Conservation (phyloP, 2,113 vertebrate species). For the Oncorhynchus tshawytscha region DNA sequence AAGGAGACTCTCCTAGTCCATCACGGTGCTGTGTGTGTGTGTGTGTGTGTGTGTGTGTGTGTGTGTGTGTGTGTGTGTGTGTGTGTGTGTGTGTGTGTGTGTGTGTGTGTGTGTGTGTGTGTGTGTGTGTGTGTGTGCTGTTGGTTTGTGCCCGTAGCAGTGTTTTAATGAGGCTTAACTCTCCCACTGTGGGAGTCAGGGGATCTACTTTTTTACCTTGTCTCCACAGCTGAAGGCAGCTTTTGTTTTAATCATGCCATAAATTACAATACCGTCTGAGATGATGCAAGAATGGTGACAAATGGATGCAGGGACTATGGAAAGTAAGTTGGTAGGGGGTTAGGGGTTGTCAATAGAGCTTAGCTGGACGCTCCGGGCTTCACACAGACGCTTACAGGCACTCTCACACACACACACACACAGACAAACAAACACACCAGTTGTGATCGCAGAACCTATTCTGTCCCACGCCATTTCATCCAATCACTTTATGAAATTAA, state of each 20-base stretch:
- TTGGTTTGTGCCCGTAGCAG: slow-evolving; percentile 7
- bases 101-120: neutral
- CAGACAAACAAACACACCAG: slow-evolving; percentile 14
- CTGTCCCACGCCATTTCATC: slow-evolving; percentile 13
- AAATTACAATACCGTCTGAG: slow-evolving; percentile 24
- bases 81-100: neutral
- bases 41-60: neutral
- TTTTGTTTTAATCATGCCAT: slow-evolving; percentile 27
- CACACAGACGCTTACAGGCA: neutral
- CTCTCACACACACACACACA: neutral
- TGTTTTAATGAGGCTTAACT: slow-evolving; percentile 40
- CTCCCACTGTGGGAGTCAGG: slow-evolving; percentile 14
- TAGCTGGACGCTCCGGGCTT: neutral
- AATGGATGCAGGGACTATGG: slow-evolving; percentile 4
- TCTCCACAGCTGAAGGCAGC: slow-evolving; percentile 13
- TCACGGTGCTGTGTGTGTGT: neutral
- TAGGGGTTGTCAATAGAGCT: neutral
- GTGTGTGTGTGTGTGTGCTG: neutral
- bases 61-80: neutral
- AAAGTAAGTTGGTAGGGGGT: neutral
- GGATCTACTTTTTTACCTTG: slow-evolving; percentile 18
- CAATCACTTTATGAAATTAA: slow-evolving; percentile 23
- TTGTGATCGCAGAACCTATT: slow-evolving; percentile 24
- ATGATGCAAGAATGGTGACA: neutral
- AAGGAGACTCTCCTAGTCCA: too few relatives aligned